Base-by-base conservation (phyloP, 2,797 vertebrate genomes). In the Masticophis lateralis region DNA sequence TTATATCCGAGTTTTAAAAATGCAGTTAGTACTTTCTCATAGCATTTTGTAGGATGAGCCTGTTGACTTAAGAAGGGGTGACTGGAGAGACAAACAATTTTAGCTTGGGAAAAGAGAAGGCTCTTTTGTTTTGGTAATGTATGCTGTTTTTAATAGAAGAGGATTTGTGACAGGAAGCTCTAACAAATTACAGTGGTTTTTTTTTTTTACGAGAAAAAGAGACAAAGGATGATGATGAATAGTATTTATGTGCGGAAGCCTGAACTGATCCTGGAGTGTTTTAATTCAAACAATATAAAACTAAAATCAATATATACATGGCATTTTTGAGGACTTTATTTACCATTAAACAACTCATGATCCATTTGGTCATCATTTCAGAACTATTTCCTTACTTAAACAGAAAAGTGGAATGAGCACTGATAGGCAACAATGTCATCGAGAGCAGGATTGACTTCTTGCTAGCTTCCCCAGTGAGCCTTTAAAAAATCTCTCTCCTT, bases 321-420 rank as follows among this genome's bases (percentile, higher is more conserved):
- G 94, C 90, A 92, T 94, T 13, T 22, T 96, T 96, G 93, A 94
- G 90, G 83, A 95, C 86, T 51, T 92, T 96, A 91, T 95, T 96
- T 97, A 96, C 94, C 93, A 96, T 5, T 66, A 14, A n/a, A n/a
- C 63, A 66, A 66, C 28, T 28, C 28, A n/a, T 63, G 61, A 63
- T 63, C 61, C 27, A 66, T n/a, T n/a, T 66, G 63, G 4, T 66
- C 25, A 66, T n/a, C 63, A 66, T n/a, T 66, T n/a, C 13, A 66
- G 28, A 66, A 13, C 63, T n/a, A 66, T 66, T 66, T 66, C 63
- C 5, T 66, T n/a, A 14, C 63, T 66, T n/a, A n/a, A 66, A 66
- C 28, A 66, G 28, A 66, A 66, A 66, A 66, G 1, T 66, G 28
- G 13, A 66, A 66, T 66, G 61, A 66, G 4, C 63, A n/a, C 63